phyloP scores from a whole-genome alignment of 37 sponge, comb jelly and placozoan genomes.

The Ephydatia muelleri region DNA sequence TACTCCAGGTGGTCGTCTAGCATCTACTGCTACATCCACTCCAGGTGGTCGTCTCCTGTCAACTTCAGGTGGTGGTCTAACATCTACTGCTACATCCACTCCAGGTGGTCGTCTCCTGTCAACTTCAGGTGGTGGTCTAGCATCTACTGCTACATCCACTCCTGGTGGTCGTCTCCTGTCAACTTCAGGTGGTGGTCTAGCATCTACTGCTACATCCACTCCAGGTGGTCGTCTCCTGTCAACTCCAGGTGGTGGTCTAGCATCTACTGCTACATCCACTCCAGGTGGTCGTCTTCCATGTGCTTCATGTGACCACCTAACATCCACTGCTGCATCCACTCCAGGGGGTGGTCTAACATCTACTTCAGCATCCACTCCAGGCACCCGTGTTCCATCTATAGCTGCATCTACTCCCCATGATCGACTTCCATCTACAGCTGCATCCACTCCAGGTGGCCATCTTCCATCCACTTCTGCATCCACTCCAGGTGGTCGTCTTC shows the following conservation, averaged over 20 bases:
- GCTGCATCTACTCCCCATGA: not conserved
- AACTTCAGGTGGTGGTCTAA: not conserved
- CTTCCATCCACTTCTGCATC: not conserved
- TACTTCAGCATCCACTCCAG: not conserved
- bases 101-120: not conserved
- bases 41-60: not conserved
- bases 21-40: not conserved
- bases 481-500: not conserved
- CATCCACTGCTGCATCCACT: not conserved
- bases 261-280: not conserved
- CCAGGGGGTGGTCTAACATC: not conserved
- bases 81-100: not conserved
- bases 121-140: not conserved
- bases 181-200: not conserved
- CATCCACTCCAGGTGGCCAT: not conserved
- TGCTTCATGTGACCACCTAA: not conserved
- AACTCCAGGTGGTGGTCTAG: not conserved
- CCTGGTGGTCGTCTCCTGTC: not conserved
- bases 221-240: not conserved
- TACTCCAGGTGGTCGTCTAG: not conserved
- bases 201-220: not conserved
- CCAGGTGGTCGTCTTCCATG: not conserved
- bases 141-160: not conserved
- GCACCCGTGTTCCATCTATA: not conserved
- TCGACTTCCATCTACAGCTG: not conserved